phyloP scores from a whole-genome alignment of 2,797 vertebrate species.

The Pseudomugil gertrudae region DNA sequence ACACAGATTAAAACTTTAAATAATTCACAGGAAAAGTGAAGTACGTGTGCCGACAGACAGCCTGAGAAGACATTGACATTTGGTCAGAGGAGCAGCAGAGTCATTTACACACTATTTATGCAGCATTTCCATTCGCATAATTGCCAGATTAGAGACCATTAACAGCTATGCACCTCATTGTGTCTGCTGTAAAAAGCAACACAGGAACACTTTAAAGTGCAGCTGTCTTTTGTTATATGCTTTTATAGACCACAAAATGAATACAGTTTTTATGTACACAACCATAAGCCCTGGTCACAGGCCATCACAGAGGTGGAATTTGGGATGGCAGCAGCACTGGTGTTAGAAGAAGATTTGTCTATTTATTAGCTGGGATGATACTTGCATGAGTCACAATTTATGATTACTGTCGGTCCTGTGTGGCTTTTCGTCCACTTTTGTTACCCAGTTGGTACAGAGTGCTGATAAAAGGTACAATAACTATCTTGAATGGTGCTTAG shows the following conservation, averaged over 20 bases:
- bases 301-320: constrained; percentile 48
- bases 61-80: constrained; percentile 21
- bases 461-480: constrained; percentile 53
- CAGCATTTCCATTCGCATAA: constrained; percentile 48
- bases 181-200: constrained; percentile 55
- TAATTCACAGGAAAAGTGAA: constrained; percentile 2
- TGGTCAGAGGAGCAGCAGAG: constrained; percentile 28
- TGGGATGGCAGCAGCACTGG: background rate
- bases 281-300: constrained; percentile 64
- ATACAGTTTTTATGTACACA: constrained; percentile 55
- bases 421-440: constrained; percentile 46
- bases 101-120: constrained; percentile 29
- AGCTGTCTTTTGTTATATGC: constrained; percentile 76
- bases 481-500: constrained; percentile 60
- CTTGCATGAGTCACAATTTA: constrained; percentile 74
- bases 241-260: constrained; percentile 50
- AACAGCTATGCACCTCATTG: constrained; percentile 52
- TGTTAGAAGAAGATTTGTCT: constrained; percentile 7
- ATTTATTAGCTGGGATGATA: constrained; percentile 74
- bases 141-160: constrained; percentile 56
- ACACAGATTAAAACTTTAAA: background rate
- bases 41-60: constrained; percentile 5
- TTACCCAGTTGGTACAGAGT: constrained; percentile 22
- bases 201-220: constrained; percentile 66
- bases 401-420: constrained; percentile 72